Evolutionary conservation across 2,113 vertebrate species (phyloP), one percentile per base, ranked within the genome.

Genomic region (Chamaea fasciata): DNA sequence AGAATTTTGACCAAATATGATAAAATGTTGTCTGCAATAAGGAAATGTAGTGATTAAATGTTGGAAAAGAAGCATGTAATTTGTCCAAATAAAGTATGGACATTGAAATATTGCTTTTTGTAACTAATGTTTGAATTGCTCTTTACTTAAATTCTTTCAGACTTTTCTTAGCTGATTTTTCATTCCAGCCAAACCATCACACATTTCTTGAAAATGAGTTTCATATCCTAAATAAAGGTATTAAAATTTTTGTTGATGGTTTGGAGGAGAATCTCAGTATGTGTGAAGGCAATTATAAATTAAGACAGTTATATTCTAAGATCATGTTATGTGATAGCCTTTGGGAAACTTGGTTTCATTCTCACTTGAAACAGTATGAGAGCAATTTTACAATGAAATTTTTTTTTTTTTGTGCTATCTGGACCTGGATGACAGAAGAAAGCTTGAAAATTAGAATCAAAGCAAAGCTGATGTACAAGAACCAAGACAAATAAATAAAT

Each of bases 401-500:
- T 18, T 44, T 60, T 41, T 41, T 41, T 73, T 76, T 62, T 53
- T 22, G 22, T 56, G 44, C 2, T 90, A 52, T 17, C 44, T 90
- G n/a, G 39, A 71, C 28, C 30, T 71, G 15, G 3, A 24, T 77
- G 44, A 63, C 15, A 78, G 41, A 73, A 74, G 76, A 77, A 67
- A 21, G 35, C 18, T 37, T 42, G 42, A 88, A 94, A 91, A 93
- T 93, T 74, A 77, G 53, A 88, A 83, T 83, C 75, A 88, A 94
- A 90, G 27, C 55, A 91, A 70, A 90, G 47, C 39, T 90, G 52
- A 88, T 80, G 21, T 78, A 71, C 19, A 49, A 83, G 42, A 95
- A 85, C 78, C 11, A 41, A 93, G 60, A 71, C 21, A 94, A 92
- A 89, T 69, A 95, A 85, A 80, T 39, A 90, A 94, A 90, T 49